Base-by-base conservation (phyloP, 2,797 vertebrate genomes). In the Austrolebias charrua region DNA sequence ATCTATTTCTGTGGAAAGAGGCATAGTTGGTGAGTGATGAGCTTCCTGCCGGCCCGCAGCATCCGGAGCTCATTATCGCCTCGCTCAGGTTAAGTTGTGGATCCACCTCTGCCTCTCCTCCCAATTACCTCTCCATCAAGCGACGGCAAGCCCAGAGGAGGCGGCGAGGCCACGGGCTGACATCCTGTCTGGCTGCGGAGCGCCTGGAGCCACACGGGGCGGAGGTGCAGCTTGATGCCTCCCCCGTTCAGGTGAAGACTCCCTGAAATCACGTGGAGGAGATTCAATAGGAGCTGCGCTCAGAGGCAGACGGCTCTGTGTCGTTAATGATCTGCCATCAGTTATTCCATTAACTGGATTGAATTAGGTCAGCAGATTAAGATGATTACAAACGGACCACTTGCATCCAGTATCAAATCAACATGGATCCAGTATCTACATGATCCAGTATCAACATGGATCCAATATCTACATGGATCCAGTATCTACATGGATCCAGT, bases 101-200 rank as follows among this genome's bases (percentile, higher is more conserved):
- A 64, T 66, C 60, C 72, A 63, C 63, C 69, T 61, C 58, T 58
- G 50, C 69, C 49, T 80, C 64, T 68, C 57, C 73, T 79, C 47
- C 67, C 67, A 80, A 78, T 85, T 80, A 81, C 66, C 66, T 63
- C 56, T 59, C 59, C 64, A 58, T 63, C 54, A 44, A 52, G 20
- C 15, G 14, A 53, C 6, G 24, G 50, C 47, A n/a, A 46, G 50
- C 48, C 60, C 50, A 13, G 44, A 35, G 44, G 16, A 67, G 60
- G 68, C 55, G 57, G 63, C 69, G 64, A 4, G 56, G 66, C 58
- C 63, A 4, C 47, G 1, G 45, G 33, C 51, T 60, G 80, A 67
- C 74, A 60, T 0, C 29, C 46, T 24, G 68, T 44, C 58, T 46
- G 60, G 47, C 64, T 67, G 74, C 62, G 16, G 24, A 55, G 31